Evolutionary conservation across 2,888 invertebrate genomes (phyloP).

Genomic region (Amphipyra tragopoginis): DNA sequence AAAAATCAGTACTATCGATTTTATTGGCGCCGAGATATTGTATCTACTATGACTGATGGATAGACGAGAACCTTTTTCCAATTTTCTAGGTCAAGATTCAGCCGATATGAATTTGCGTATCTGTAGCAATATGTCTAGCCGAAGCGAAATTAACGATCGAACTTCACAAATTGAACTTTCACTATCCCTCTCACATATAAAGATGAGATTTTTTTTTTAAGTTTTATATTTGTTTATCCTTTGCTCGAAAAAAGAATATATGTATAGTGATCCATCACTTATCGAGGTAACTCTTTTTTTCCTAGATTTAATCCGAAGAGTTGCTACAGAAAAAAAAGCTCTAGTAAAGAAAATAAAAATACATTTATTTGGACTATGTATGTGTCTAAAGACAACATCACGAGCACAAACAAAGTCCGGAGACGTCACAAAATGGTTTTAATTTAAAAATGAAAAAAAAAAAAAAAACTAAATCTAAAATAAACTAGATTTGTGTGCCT

Average conservation of each 20-base stretch:
- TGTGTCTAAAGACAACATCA: too few species aligned
- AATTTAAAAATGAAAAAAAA: too few species aligned
- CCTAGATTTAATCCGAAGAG: too few species aligned
- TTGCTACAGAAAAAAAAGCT: too few species aligned
- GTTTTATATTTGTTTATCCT: neutral
- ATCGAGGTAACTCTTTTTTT: too few species aligned
- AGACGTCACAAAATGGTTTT: too few species aligned
- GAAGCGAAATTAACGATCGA: slow-evolving; percentile 37
- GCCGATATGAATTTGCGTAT: slow-evolving; percentile 35
- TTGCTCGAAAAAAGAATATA: neutral
- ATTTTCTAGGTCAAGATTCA: slow-evolving; percentile 36
- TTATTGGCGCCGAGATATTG: slow-evolving; percentile 9
- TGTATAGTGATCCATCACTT: too few species aligned
- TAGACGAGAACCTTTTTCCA: slow-evolving; percentile 32
- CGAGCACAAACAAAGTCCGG: too few species aligned
- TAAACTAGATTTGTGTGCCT: too few species aligned
- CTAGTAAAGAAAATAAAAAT: too few species aligned
- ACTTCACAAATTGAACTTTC: slow-evolving; percentile 23
- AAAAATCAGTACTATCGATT: slow-evolving; percentile 6
- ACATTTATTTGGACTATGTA: too few species aligned
- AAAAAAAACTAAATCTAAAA: too few species aligned
- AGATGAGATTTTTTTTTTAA: slow-evolving; percentile 1
- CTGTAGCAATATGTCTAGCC: slow-evolving; percentile 37
- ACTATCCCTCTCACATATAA: slow-evolving; percentile 6
- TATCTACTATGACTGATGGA: slow-evolving; percentile 9